Base-by-base conservation (phyloP, 2,113 vertebrate genomes). In the Scopus umbretta region DNA sequence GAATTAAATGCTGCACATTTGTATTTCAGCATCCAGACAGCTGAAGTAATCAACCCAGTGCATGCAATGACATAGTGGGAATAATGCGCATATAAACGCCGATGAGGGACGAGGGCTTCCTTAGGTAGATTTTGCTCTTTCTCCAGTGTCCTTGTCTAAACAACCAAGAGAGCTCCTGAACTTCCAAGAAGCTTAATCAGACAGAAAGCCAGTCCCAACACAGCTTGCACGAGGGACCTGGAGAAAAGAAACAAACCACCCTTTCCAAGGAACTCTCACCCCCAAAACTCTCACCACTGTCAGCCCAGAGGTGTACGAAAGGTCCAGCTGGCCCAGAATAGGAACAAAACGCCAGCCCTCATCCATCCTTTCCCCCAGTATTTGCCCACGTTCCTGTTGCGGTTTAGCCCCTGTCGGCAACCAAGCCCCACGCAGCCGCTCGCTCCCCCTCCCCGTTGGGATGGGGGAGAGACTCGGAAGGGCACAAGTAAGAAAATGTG, bases 1-100 rank as follows among this genome's bases (percentile, higher is more conserved):
- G 95, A 97, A 95, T 85, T 88, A 50, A 94, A 72, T 68, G 16
- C 32, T 66, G 78, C 82, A 58, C 47, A 30, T 91, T 91, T 75
- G 23, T 87, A 65, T 93, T 84, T 83, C 11, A 45, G 89, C 72
- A 90, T 49, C 56, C 76, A 53, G 70, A n/a, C 47, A 93, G 30
- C 81, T 87, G 38, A 94, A 78, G 59, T 42, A 71, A 94, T 75
- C 79, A 72, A 42, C 30, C 7, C 83, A 67, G 53, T 21, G 30
- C 36, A 34, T 13, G 22, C 29, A 38, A 21, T 10, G 47, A 59
- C 34, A 68, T 5, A 29, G 21, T 61, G 43, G 27, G 32, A 73
- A 66, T 45, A 43, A 63, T 11, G 15, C 4, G 53, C 17, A 13
- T 12, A 29, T 26, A 62, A 88, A 52, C 1, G 2, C 16, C 40